phyloP scores from a whole-genome alignment of 1,140 invertebrate species.

The Bombus sibiricus region DNA sequence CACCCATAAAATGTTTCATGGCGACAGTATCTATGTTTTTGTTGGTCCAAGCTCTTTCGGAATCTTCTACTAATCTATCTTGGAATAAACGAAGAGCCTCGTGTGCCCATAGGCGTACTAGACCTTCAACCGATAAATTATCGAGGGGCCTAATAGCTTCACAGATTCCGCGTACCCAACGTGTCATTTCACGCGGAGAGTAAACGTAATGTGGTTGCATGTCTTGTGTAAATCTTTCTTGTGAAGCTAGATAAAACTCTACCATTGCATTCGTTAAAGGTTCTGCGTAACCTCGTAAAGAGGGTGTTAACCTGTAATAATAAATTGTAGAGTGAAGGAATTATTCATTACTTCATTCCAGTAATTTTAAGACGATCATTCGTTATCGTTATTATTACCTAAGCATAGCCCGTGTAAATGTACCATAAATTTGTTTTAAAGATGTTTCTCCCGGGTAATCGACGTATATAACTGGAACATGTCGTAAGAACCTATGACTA shows the following conservation, averaged over 20 bases:
- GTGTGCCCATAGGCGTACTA: slow-evolving; percentile 99
- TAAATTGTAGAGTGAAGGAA: background rate
- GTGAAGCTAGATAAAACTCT: slow-evolving; percentile 98
- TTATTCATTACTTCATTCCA: background rate
- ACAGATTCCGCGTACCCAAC: slow-evolving; percentile 99
- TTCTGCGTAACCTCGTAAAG: slow-evolving; percentile 95
- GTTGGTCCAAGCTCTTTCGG: slow-evolving; percentile 98
- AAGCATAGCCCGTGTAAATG: slow-evolving; percentile 98
- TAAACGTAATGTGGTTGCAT: slow-evolving; percentile 99
- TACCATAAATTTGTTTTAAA: slow-evolving; percentile 99
- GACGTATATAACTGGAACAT: slow-evolving; percentile 99
- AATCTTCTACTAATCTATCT: slow-evolving; percentile 96
- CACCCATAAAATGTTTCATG: slow-evolving; percentile 96
- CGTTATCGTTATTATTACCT: slow-evolving; percentile 78
- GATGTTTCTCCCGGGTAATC: slow-evolving; percentile 99
- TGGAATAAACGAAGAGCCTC: slow-evolving; percentile 99
- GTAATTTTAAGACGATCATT: background rate
- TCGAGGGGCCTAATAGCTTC: slow-evolving; percentile 98
- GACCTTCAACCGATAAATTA: slow-evolving; percentile 93
- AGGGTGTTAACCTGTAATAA: slow-evolving; percentile 88
- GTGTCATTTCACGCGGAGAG: slow-evolving; percentile 99
- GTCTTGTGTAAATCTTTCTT: slow-evolving; percentile 99
- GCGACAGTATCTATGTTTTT: slow-evolving; percentile 98
- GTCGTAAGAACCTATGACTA: slow-evolving; percentile 95
- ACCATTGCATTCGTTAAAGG: slow-evolving; percentile 99